Percentiles rank a stretch among this genome's conserved stretches.
phyloP scores from a whole-genome alignment of 2,797 vertebrate genomes.

The Sebastes trivittatus region DNA sequence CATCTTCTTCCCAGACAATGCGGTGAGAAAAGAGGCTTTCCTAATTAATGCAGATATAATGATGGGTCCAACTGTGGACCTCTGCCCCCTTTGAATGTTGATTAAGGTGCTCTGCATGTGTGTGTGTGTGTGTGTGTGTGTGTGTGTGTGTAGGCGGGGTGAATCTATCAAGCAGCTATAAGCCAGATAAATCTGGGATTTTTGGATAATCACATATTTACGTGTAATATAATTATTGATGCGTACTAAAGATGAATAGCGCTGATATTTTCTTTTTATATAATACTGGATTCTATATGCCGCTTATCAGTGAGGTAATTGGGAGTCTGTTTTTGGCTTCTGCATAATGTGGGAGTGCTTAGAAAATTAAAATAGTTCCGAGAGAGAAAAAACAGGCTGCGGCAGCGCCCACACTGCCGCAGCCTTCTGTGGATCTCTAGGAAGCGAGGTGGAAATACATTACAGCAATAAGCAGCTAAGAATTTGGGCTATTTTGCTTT shows the following conservation, averaged over 20 bases:
- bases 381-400: constrained; percentile 12
- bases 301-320: constrained; percentile 44
- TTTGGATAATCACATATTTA: constrained; percentile 48
- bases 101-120: constrained; percentile 45
- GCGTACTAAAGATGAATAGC: constrained; percentile 12
- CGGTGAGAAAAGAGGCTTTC: constrained; percentile 42
- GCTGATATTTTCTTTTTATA: constrained; percentile 5
- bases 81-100: constrained; percentile 70
- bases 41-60: constrained; percentile 83
- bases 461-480: constrained; percentile 6
- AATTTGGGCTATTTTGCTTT: no score
- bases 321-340: constrained; percentile 37
- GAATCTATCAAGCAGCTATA: constrained; percentile 15
- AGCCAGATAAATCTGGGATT: constrained; percentile 46
- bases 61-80: constrained; percentile 77
- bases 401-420: constrained; percentile 37
- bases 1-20: constrained; percentile 49
- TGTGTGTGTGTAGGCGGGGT: background rate
- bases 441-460: constrained; percentile 35
- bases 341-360: constrained; percentile 50
- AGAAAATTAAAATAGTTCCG: constrained; percentile 53
- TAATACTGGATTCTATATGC: constrained; percentile 21
- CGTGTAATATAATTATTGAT: constrained; percentile 43
- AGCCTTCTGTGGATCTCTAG: constrained; percentile 39
- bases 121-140: constrained; percentile 23